Conservation (phyloP, 2,888 invertebrate species). For the Aphidoletes aphidimyza region DNA sequence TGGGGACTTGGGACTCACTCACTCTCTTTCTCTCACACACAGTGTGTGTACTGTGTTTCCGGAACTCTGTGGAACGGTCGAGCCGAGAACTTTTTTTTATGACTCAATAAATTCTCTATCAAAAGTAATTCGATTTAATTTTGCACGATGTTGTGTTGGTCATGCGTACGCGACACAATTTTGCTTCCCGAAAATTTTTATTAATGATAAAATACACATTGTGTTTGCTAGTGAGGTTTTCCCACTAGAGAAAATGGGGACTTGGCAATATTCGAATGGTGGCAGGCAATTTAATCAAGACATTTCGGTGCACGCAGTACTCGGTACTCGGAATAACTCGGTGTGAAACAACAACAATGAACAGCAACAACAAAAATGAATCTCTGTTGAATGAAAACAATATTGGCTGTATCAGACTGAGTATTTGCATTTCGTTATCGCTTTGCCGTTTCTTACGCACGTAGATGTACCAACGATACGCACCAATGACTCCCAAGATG, state of each 20-base stretch:
- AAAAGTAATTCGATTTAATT: constrained; percentile 47
- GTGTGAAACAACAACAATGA: too few relatives aligned
- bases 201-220: constrained; percentile 35
- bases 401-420: not conserved
- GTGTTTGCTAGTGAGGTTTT: not conserved
- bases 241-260: not conserved
- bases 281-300: not conserved
- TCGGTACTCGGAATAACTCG: too few relatives aligned
- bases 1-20: not conserved
- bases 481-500: constrained; percentile 12
- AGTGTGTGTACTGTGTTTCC: too few relatives aligned
- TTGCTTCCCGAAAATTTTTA: not conserved
- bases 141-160: constrained; percentile 12
- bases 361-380: too few relatives aligned
- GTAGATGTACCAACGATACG: not conserved
- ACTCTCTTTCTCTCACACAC: not conserved
- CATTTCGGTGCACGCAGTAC: not conserved
- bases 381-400: too few relatives aligned
- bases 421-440: constrained; percentile 36
- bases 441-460: not conserved
- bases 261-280: not conserved
- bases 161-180: not conserved
- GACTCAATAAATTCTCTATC: constrained; percentile 37
- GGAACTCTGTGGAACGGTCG: not conserved
- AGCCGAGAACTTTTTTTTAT: not conserved